These are phyloP conservation scores for Megalops atlanticus DNA, from an alignment of 2,113 vertebrate species.

Conservation along the genomic window DNA sequence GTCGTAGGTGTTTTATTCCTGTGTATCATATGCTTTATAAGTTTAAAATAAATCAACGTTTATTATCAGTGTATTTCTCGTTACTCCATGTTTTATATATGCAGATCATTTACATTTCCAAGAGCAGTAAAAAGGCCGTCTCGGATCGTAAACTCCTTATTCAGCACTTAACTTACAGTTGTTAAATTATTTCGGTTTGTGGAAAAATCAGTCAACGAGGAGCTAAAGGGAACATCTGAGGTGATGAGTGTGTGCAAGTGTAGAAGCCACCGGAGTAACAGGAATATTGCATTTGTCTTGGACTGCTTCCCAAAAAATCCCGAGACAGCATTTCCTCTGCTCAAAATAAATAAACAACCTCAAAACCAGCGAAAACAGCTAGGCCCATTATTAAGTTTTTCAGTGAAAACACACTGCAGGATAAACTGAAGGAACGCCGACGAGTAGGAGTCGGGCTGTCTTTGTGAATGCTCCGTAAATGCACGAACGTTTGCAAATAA, in stretches of 20 bases:
- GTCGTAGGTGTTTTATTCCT: neutral
- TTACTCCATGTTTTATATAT: neutral
- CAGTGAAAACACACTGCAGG: no score
- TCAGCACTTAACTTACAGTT: neutral
- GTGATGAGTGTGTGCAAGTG: neutral
- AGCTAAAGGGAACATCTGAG: neutral
- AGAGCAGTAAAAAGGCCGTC: neutral
- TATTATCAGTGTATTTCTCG: neutral
- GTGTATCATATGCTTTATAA: neutral
- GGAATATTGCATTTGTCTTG: neutral
- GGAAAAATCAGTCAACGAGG: neutral
- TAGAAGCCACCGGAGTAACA: neutral
- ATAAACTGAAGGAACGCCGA: no score
- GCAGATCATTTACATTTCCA: neutral
- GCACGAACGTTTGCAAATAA: neutral
- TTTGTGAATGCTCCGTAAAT: no score
- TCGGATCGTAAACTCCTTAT: neutral
- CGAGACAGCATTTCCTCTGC: neutral
- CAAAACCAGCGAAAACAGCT: neutral
- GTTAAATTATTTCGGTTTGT: neutral
- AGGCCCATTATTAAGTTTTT: neutral
- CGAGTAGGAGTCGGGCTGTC: no score
- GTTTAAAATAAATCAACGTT: neutral
- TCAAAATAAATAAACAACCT: neutral
- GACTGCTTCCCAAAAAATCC: neutral